These are phyloP conservation scores for Gallinago nigripennis DNA, from an alignment of 2,797 vertebrate species.

Conservation along the genomic window DNA sequence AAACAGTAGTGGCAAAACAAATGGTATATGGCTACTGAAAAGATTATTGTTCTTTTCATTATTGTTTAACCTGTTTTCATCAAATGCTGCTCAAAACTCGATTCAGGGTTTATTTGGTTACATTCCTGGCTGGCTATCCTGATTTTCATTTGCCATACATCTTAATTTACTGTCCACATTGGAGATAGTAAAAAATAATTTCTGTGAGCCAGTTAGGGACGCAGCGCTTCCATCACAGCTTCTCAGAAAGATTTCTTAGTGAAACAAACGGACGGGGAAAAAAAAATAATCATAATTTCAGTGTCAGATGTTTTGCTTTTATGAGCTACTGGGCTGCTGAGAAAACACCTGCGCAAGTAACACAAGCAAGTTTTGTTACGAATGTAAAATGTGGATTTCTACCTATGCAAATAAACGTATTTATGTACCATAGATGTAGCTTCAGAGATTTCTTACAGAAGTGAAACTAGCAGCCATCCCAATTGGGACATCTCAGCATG, in stretches of 20 bases:
- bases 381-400: not conserved
- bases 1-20: not conserved
- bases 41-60: not conserved
- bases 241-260: not conserved
- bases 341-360: not conserved
- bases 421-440: not conserved
- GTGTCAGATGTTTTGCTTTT: not conserved
- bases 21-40: not conserved
- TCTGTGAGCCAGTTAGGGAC: not conserved
- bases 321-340: not conserved
- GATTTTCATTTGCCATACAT: not conserved
- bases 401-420: not conserved
- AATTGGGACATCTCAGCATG: accelerated
- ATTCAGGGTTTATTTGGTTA: not conserved
- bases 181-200: not conserved
- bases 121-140: not conserved
- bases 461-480: not conserved
- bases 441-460: not conserved
- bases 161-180: not conserved
- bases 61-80: not conserved
- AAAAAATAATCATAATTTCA: not conserved
- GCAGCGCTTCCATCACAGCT: not conserved
- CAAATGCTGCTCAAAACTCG: not conserved
- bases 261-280: not conserved
- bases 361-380: not conserved